Evolutionary conservation across 2,113 vertebrate genomes (phyloP), one percentile per base, ranked within the genome.

Genomic region (Salvelinus namaycush): DNA sequence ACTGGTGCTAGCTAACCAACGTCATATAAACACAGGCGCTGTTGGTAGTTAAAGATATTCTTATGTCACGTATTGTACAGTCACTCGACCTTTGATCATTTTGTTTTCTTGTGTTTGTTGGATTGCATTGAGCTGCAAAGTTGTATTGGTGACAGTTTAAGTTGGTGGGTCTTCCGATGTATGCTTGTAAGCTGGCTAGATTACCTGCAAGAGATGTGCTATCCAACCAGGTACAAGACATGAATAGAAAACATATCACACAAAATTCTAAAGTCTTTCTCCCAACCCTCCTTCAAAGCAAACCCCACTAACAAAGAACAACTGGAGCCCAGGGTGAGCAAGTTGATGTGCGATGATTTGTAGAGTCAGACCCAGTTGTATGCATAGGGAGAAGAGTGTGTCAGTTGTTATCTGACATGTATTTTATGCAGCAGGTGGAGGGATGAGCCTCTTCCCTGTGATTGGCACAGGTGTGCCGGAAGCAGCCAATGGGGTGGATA

Each of bases 401-500:
- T 44, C n/a, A 16, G 27, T 68, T 71, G 12, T 74, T 75, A 66
- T 48, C 22, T 57, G 26, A 27, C 26, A 44, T 44, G 26, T 70
- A 20, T 80, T 54, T 77, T 78, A 67, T 34, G 24, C 79, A 92
- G 90, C 90, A 90, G 92, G 89, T 87, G 90, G 90, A 94, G 91
- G 88, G 89, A 94, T 94, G 94, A 94, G 92, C 91, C 88, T 90
- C 88, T 93, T 90, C 90, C 87, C 92, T 92, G 92, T 87, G 79
- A 84, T 83, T 82, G 89, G 88, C 90, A 87, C 87, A 48, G 90
- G 92, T n/a, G 88, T 90, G 91, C 89, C 89, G 72, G 90, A 92
- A 83, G 89, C 84, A 5, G 88, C 90, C 49, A 94, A 94, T 4
- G 91, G 93, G 3, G 80, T 90, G 12, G 81, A 75, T 51, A 86